Percentiles rank a stretch among this genome's conserved stretches.
These are phyloP conservation scores for Porites cylindrica DNA, from an alignment of 92 coral and sea anemone species.

Conservation along the genomic window DNA sequence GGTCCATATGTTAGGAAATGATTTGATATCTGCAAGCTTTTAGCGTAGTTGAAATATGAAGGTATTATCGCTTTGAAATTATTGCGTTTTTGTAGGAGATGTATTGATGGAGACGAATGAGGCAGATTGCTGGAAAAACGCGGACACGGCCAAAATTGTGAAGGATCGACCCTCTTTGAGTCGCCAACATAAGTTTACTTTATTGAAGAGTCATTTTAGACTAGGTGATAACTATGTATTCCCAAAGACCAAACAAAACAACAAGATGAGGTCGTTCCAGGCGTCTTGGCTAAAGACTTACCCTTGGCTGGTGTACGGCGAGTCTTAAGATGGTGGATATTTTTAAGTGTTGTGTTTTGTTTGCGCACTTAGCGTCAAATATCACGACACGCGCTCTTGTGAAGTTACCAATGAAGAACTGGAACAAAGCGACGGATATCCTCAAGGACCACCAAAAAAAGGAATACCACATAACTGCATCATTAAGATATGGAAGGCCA, in stretches of 20 bases:
- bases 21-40: conserved; percentile 39
- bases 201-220: conserved; percentile 48
- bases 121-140: too few relatives aligned
- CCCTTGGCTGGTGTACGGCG: conserved; percentile 29
- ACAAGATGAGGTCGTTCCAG: conserved; percentile 35
- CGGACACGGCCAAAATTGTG: background rate
- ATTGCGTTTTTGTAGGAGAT: too few relatives aligned
- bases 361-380: conserved; percentile 15
- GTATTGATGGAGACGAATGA: too few relatives aligned
- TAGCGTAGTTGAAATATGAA: background rate
- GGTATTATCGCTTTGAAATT: conserved; percentile 16
- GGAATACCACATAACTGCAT: conserved; percentile 21
- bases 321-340: conserved; percentile 38
- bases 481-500: background rate
- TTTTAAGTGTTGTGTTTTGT: conserved; percentile 8
- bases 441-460: background rate
- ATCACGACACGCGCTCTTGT: conserved; percentile 10
- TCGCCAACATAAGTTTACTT: conserved; percentile 46
- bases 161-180: conserved; percentile 44
- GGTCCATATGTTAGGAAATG: conserved; percentile 47
- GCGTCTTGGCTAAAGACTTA: conserved; percentile 11
- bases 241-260: conserved; percentile 39
- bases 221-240: conserved; percentile 45
- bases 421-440: background rate
- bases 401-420: conserved; percentile 23